A percentile compares a stretch with the other conserved stretches of the same genome.
phyloP scores from a whole-genome alignment of 2,797 vertebrate genomes.

The Podargus strigoides region DNA sequence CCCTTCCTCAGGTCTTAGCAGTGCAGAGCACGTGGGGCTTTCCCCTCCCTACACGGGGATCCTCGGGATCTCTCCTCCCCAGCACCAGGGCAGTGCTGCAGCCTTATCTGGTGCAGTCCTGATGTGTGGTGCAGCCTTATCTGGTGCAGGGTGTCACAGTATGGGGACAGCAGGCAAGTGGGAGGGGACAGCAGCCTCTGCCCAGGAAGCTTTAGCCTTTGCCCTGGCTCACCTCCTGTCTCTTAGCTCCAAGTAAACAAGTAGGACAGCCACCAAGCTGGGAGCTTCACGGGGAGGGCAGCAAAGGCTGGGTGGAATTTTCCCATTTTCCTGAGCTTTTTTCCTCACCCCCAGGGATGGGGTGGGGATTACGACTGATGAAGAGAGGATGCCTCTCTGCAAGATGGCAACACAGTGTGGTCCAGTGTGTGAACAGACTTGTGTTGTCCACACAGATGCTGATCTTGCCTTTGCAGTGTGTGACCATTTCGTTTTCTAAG shows the following conservation, averaged over 20 bases:
- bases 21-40: background rate
- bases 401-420: background rate
- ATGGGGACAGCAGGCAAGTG: fast-evolving
- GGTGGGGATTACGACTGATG: background rate
- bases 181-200: background rate
- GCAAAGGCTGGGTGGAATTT: background rate
- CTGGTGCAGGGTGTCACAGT: background rate
- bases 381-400: background rate
- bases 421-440: background rate
- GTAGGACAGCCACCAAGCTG: fast-evolving
- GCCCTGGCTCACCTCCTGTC: background rate
- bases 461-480: background rate
- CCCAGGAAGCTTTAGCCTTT: background rate
- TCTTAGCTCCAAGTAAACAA: background rate
- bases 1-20: background rate
- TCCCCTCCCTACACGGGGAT: background rate
- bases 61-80: background rate
- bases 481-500: background rate
- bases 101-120: background rate
- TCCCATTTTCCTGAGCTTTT: background rate
- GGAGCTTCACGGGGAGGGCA: background rate
- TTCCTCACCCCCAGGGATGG: background rate
- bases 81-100: background rate
- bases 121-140: background rate
- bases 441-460: background rate